These are phyloP conservation scores for Cryptocheilus praepositus DNA, from an alignment of 2,888 invertebrate genomes.

Conservation along the genomic window DNA sequence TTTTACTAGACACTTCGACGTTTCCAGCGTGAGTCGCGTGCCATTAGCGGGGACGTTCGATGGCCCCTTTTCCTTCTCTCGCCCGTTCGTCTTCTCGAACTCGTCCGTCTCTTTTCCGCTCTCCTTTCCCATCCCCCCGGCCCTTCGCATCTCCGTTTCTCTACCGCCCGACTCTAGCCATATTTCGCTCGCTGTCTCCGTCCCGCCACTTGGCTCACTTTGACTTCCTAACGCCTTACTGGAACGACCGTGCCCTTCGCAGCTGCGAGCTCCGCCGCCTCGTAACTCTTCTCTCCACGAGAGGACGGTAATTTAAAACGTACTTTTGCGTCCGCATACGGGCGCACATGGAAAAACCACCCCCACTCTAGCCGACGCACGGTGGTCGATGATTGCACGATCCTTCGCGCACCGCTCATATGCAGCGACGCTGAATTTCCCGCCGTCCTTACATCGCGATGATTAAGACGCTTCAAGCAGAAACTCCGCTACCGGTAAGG, in stretches of 20 bases:
- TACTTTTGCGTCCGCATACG: conserved; percentile 20
- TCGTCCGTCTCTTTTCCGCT: neutral
- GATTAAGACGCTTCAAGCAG: too few relatives aligned
- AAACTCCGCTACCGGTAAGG: too few relatives aligned
- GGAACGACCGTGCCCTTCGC: conserved; percentile 24
- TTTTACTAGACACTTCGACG: conserved; percentile 38
- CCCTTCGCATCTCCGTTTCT: neutral
- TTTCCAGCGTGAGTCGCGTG: conserved; percentile 43
- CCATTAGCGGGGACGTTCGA: conserved; percentile 27
- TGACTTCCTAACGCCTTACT: conserved; percentile 19
- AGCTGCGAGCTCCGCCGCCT: conserved; percentile 35
- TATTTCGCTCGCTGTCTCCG: conserved; percentile 11
- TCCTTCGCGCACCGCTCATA: neutral
- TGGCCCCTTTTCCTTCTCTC: conserved; percentile 1
- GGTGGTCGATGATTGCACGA: neutral
- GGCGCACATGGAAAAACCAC: conserved; percentile 20
- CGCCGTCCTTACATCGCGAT: too few relatives aligned
- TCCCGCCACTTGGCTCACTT: conserved; percentile 7
- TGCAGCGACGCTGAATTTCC: too few relatives aligned
- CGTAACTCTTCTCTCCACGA: conserved; percentile 39
- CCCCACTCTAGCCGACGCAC: neutral
- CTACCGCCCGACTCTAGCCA: conserved; percentile 11
- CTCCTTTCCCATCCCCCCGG: too few relatives aligned
- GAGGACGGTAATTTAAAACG: conserved; percentile 41
- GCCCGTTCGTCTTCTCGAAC: conserved; percentile 15